Conservation (phyloP, 2,888 invertebrate species). For the Acrobasis repandana region DNA sequence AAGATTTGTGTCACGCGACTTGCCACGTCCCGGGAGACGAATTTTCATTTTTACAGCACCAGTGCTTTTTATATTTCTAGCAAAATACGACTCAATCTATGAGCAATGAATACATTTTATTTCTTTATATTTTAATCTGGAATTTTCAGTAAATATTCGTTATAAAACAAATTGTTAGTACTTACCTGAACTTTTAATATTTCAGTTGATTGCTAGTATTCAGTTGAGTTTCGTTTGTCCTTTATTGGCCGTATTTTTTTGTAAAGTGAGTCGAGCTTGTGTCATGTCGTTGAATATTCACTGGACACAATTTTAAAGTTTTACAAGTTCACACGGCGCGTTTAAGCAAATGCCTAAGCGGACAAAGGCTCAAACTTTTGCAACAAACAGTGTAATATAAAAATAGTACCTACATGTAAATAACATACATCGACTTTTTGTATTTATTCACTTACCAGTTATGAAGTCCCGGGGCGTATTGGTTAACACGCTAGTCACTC, state of each 20-base stretch:
- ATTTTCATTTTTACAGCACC: constrained; percentile 37
- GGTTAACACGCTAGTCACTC: no score
- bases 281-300: constrained; percentile 19
- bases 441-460: no score
- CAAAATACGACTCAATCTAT: constrained; percentile 3
- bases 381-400: not conserved
- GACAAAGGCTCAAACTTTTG: constrained; percentile 9
- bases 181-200: not conserved
- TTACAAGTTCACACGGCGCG: constrained; percentile 3
- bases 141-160: not conserved
- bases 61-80: constrained; percentile 35
- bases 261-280: constrained; percentile 12
- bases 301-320: constrained; percentile 16
- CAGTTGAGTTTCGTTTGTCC: not conserved
- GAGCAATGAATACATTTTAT: constrained; percentile 9
- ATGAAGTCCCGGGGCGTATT: no score
- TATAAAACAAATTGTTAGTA: not conserved
- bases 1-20: constrained; percentile 37
- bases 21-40: constrained; percentile 33
- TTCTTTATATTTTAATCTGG: not conserved
- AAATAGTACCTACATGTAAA: not conserved
- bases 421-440: no score
- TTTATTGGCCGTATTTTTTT: not conserved
- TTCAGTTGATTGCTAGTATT: not conserved
- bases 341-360: constrained; percentile 12